A percentile compares a stretch with the other conserved stretches of the same genome.
These are phyloP conservation scores for Amphimedon queenslandica DNA, from an alignment of 37 sponge, comb jelly and placozoan genomes.

Conservation along the genomic window DNA sequence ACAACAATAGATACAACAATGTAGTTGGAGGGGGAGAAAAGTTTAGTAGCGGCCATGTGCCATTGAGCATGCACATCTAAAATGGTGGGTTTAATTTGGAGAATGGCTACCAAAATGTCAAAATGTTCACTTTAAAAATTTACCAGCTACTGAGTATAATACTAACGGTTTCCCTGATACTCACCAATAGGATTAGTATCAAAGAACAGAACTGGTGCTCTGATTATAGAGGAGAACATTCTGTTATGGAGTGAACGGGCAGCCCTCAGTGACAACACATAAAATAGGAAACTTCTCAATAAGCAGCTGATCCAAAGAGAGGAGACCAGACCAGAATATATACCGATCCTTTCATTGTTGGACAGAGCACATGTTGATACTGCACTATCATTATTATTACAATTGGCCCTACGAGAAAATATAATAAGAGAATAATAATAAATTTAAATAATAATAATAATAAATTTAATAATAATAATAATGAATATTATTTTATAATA, in stretches of 20 bases:
- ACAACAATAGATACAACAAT: no score
- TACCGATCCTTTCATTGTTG: constrained; percentile 10
- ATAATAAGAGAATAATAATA: neutral
- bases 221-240: constrained; percentile 17
- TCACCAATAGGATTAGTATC: constrained; percentile 44
- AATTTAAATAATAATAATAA: neutral
- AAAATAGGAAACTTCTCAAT: neutral
- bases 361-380: constrained; percentile 1
- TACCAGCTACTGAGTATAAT: no score
- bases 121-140: no score
- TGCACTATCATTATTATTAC: neutral
- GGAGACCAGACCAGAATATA: neutral
- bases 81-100: no score
- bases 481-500: neutral
- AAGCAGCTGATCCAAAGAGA: neutral
- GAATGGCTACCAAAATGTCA: no score
- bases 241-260: constrained; percentile 21
- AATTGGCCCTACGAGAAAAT: neutral
- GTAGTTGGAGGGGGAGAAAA: no score
- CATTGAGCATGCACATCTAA: no score
- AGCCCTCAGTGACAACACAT: constrained; percentile 9
- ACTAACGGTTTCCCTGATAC: neutral
- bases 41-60: no score
- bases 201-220: constrained; percentile 36
- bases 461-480: neutral